Base-by-base conservation (phyloP, 2,888 invertebrate genomes). In the Meiosimyza platycephala region DNA sequence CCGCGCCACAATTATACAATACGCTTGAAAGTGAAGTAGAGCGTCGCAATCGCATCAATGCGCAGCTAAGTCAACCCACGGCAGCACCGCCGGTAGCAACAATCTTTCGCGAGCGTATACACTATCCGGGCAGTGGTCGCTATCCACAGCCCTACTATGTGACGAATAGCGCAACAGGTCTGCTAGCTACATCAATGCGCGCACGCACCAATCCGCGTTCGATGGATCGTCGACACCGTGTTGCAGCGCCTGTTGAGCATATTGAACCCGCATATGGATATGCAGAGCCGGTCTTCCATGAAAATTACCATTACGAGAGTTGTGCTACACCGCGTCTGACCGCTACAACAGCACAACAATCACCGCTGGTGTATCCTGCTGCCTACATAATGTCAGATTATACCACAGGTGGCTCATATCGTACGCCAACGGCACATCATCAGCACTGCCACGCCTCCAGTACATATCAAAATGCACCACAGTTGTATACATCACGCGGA, bases 291-390 rank as follows among this genome's bases (percentile, higher is more conserved):
- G 92, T 94, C 81, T 94, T 94, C 82, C 94, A 94, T 85, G 94
- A 94, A 87, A 94, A 94, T 71, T 92, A 94, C 82, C 89, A 94
- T 51, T 89, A 94, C 76, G 94, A 94, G 91, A 80, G 92, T 0
- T 83, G 80, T 33, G 77, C 77, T 18, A 75, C 79, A 11, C 69
- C 71, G 16, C 72, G 62, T 16, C 50, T 47, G 1, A 7, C 67
- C 9, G 28, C n/a, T 68, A 77, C 80, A 67, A 76, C 73, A 33
- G 72, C 73, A 51, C 75, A 72, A 54, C 73, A 60, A 18, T 77
- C 75, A 9, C 69, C 71, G 0, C 72, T 72, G 52, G 33, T 75
- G 63, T 72, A 76, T n/a, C 71, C 76, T 71, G 76, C 79, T n/a
- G 80, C 84, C 18, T 85, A 83, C 65, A 77, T 85, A 3, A 78